A percentile compares a stretch with the other conserved stretches of the same genome.
Conservation (phyloP, 1,140 invertebrate species). For the Temnothorax curvispinosus region DNA sequence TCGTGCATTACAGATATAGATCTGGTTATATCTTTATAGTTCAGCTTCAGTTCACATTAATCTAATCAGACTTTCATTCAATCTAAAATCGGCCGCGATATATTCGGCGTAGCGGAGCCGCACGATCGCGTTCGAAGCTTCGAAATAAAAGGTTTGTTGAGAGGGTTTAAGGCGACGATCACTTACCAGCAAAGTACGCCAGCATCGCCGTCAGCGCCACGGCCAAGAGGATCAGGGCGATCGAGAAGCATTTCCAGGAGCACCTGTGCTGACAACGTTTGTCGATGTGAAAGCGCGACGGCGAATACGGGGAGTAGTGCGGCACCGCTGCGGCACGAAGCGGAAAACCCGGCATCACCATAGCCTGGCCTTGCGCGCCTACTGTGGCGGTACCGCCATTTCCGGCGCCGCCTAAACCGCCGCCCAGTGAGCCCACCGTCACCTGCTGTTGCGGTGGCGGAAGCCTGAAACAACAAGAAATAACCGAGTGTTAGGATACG, state of each 20-base stretch:
- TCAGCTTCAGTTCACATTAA: neutral
- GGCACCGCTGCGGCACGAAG: conserved; percentile 90
- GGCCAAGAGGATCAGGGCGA: conserved; percentile 95
- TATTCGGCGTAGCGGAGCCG: neutral
- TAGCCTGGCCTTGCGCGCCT: conserved; percentile 85
- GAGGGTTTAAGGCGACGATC: conserved; percentile 21
- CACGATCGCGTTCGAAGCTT: neutral
- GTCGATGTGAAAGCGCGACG: conserved; percentile 97
- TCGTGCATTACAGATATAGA: conserved; percentile 14
- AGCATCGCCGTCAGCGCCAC: conserved; percentile 95
- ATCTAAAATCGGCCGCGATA: neutral
- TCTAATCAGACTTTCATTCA: neutral
- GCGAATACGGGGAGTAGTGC: conserved; percentile 93
- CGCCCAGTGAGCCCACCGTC: conserved; percentile 81
- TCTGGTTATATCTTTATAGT: neutral
- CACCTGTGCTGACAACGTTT: conserved; percentile 96
- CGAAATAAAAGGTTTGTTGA: conserved; percentile 17
- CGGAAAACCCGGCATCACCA: conserved; percentile 93
- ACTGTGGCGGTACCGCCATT: conserved; percentile 83
- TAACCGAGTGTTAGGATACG: neutral
- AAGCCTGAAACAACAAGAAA: conserved; percentile 82
- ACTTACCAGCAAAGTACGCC: conserved; percentile 97
- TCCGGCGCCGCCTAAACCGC: conserved; percentile 81
- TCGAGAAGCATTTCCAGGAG: conserved; percentile 97
- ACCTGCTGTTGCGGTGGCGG: conserved; percentile 86